Conservation (phyloP, 2,888 invertebrate species). For the Netelia virgata region DNA sequence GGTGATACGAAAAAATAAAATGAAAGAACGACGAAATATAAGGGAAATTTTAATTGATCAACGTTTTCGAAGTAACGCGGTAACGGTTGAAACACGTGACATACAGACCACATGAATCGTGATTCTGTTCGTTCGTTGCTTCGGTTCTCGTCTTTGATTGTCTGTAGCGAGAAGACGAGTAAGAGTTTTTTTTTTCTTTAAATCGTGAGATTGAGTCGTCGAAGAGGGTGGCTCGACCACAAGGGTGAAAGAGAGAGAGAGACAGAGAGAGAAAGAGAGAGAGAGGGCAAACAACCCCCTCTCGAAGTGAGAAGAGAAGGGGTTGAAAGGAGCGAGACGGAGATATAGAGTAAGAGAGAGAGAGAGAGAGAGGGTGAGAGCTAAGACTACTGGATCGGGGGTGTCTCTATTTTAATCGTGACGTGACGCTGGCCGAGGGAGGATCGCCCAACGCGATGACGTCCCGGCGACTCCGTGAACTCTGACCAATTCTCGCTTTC, state of each 20-base stretch:
- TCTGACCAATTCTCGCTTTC: constrained; percentile 58
- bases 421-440: constrained; percentile 69
- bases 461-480: constrained; percentile 63
- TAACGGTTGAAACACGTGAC: constrained; percentile 46
- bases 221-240: constrained; percentile 24
- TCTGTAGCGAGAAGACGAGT: background rate
- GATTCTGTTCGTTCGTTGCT: background rate
- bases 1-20: constrained; percentile 57
- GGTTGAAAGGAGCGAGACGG: constrained; percentile 60
- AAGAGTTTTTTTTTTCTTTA: constrained; percentile 42
- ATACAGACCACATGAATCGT: background rate
- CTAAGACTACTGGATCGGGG: constrained; percentile 65
- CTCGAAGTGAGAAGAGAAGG: constrained; percentile 58
- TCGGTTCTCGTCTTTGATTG: background rate
- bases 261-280: constrained; percentile 8
- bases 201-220: constrained; percentile 33
- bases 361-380: constrained; percentile 56
- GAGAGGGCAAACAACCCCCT: constrained; percentile 6
- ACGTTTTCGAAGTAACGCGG: constrained; percentile 1
- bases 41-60: constrained; percentile 13
- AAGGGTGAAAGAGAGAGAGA: constrained; percentile 29
- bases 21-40: background rate
- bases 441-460: constrained; percentile 66
- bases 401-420: constrained; percentile 70
- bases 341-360: constrained; percentile 53